Percentiles rank a stretch among this genome's conserved stretches.
Conservation (phyloP, 2,113 vertebrate genomes). For the Erythrolamprus reginae region DNA sequence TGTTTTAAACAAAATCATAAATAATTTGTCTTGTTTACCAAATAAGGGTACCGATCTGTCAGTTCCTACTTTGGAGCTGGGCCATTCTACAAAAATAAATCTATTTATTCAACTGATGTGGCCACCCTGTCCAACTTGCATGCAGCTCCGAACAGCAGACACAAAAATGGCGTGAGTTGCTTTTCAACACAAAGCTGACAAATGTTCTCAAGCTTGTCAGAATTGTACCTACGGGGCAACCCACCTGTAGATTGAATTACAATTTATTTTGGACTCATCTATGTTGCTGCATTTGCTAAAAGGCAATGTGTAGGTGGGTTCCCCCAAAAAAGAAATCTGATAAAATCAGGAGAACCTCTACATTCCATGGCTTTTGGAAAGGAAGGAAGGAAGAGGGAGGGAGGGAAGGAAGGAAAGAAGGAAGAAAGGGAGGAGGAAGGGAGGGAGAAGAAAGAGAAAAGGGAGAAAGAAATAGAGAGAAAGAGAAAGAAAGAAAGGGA, state of each 20-base stretch:
- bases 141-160: not conserved
- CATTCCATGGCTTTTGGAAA: not conserved
- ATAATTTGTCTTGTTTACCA: not conserved
- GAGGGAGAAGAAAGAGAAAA: fast-evolving
- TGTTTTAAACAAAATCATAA: not conserved
- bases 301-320: not conserved
- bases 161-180: not conserved
- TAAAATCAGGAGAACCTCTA: not conserved
- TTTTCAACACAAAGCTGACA: not conserved
- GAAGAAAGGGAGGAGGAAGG: fast-evolving
- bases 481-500: too few relatives aligned
- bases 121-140: not conserved
- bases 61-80: not conserved
- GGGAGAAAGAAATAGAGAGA: too few relatives aligned
- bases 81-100: not conserved
- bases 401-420: too few relatives aligned
- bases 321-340: not conserved
- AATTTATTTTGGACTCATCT: not conserved
- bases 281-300: not conserved
- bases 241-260: not conserved
- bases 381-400: fast-evolving
- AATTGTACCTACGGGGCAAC: not conserved
- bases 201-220: not conserved
- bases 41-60: not conserved
- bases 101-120: not conserved